phyloP scores from a whole-genome alignment of 2,113 vertebrate genomes.

The Phyllopteryx taeniolatus region DNA sequence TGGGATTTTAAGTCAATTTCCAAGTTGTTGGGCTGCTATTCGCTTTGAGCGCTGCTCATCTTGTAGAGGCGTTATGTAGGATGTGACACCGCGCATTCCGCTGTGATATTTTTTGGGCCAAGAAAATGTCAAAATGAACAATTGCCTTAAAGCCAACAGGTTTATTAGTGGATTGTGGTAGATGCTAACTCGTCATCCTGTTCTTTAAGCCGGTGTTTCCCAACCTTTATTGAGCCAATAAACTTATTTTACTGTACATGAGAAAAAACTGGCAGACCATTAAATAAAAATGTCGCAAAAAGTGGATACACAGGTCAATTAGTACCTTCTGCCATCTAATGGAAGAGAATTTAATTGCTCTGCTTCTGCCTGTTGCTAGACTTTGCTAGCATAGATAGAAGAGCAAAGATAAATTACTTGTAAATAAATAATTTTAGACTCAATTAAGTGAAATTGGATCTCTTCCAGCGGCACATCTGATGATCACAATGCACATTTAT shows the following conservation, averaged over 20 bases:
- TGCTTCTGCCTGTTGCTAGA: background rate
- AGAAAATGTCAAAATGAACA: slow-evolving; percentile 1
- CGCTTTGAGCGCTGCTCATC: background rate
- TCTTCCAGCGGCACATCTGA: too few relatives aligned
- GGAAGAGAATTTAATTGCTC: background rate
- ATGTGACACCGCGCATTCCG: background rate
- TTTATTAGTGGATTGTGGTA: background rate
- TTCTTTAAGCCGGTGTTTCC: background rate
- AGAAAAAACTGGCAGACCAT: background rate
- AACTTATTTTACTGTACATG: background rate
- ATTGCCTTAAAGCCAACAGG: background rate
- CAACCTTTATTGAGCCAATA: background rate
- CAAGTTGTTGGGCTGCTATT: background rate
- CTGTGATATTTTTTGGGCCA: background rate
- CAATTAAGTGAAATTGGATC: too few relatives aligned
- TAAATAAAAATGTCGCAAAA: background rate
- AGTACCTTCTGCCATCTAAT: too few relatives aligned
- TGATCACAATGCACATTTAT: too few relatives aligned
- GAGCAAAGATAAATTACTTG: background rate
- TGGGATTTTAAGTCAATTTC: background rate
- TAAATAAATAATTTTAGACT: background rate
- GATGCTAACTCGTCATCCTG: background rate
- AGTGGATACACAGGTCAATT: too few relatives aligned
- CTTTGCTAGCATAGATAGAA: background rate
- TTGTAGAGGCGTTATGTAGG: background rate